A percentile compares a stretch with the other conserved stretches of the same genome.
Evolutionary conservation across 2,888 invertebrate genomes (phyloP).

Genomic region (Arctia plantaginis): DNA sequence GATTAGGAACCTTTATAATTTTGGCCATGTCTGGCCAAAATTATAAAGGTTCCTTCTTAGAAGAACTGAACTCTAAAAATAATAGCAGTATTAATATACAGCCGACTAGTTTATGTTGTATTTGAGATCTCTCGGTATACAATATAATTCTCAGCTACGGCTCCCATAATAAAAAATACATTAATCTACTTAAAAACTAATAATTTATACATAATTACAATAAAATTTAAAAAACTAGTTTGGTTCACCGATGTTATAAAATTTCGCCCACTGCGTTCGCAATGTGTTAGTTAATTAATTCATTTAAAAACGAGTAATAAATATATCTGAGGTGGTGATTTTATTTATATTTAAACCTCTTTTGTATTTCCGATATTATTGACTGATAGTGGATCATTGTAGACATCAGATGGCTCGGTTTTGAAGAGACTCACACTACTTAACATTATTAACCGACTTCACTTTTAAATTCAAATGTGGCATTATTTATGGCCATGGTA

Average conservation of each 20-base stretch:
- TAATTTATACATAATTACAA: slow-evolving; percentile 11
- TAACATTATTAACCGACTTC: too few relatives aligned
- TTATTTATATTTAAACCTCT: background rate
- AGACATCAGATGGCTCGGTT: background rate
- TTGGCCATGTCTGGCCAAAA: too few relatives aligned
- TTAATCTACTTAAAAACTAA: slow-evolving; percentile 12
- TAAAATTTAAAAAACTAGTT: slow-evolving; percentile 9
- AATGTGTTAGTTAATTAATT: background rate
- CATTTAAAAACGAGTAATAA: background rate
- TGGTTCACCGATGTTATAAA: slow-evolving; percentile 3
- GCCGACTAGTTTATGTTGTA: background rate
- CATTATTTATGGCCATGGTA: too few relatives aligned
- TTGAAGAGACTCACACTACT: too few relatives aligned
- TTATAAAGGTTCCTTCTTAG: too few relatives aligned
- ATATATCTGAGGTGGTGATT: background rate
- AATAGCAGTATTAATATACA: background rate
- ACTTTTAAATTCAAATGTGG: too few relatives aligned
- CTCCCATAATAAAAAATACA: slow-evolving; percentile 4
- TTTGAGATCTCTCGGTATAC: background rate
- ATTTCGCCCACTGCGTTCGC: slow-evolving; percentile 7
- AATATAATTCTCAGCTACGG: slow-evolving; percentile 2
- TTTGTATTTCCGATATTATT: background rate
- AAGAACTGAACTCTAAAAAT: background rate
- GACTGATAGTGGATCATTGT: background rate
- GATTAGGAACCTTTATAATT: too few relatives aligned